Evolutionary conservation across 2,888 invertebrate species (phyloP), one percentile per base, ranked within the genome.

Genomic region (Lepidocyrtinus sp.): DNA sequence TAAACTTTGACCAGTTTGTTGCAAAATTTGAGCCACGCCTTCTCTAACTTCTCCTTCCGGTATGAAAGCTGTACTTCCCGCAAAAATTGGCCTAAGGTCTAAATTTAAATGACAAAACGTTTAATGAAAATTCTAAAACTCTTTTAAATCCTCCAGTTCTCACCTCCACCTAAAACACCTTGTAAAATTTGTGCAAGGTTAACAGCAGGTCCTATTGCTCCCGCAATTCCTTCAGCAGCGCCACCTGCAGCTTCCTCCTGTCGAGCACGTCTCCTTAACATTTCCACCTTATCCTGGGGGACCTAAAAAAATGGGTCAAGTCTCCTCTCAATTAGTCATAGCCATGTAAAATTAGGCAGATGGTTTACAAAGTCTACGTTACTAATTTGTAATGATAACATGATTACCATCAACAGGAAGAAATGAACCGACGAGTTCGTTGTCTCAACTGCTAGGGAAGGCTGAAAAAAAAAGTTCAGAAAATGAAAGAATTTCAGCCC

Each of bases 51-150:
- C 19, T 3, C 59, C 19, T 55, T 55, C 19, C 7, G 75, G 75
- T n/a, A 75, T 62, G 50, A 75, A 75, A 0, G 62, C 68, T n/a
- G 69, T 46, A 15, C 62, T 62, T 2, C 75, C 75, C 9, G 68
- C 68, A 1, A 36, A 36, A 7, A 36, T 36, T 36, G 36, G 36
- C 36, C 36, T 36, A 7, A 36, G 12, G 12, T 36, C 36, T 36
- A n/a, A n/a, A n/a, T n/a, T n/a, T n/a, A n/a, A n/a, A n/a, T n/a
- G n/a, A n/a, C n/a, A n/a, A n/a, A n/a, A n/a, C n/a, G n/a, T n/a
- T n/a, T n/a, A n/a, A n/a, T n/a, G n/a, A n/a, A n/a, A n/a, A n/a
- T n/a, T n/a, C n/a, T n/a, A n/a, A n/a, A n/a, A n/a, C n/a, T n/a
- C n/a, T n/a, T n/a, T n/a, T n/a, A n/a, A n/a, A n/a, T n/a, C n/a